Evolutionary conservation across 2,888 invertebrate species (phyloP), one percentile per base, ranked within the genome.

Genomic region (Tortricodes alternella): DNA sequence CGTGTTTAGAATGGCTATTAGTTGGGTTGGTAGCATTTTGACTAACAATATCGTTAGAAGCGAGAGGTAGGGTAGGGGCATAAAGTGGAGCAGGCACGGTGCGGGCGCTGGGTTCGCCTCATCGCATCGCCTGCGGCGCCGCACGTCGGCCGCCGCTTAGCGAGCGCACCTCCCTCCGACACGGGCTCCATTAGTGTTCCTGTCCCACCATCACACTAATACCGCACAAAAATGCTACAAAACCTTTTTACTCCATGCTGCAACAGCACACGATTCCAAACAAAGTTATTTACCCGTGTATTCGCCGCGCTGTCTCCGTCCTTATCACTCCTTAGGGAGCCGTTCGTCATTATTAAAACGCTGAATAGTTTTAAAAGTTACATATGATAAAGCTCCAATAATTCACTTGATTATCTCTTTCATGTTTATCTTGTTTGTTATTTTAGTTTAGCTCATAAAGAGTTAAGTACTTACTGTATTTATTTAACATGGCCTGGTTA

Each of bases 331-430:
- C 71, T 60, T 43, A 53, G 67, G 70, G 71, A 44, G 57, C 66
- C 62, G 72, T 74, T 67, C 61, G 63, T 74, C 71, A 76, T 68
- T 71, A 68, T 73, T 68, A 74, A 70, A 63, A 60, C 27, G 43
- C 35, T 53, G 35, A 38, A 43, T 53, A 48, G 35, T 60, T 60
- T 60, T 60, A 46, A 60, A 53, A 60, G 56, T 43, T 13, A 38
- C 34, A 53, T 41, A 48, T 34, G 34, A 27, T 35, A 37, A 29
- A 21, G 13, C 29, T 46, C 32, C 23, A 29, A 49, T 27, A 37
- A 27, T n/a, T 6, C 5, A 13, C 7, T 2, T 11, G 18, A 16
- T 16, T 4, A 37, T 18, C 3, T 37, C 9, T 9, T 43, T 15
- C 29, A 6, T 41, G n/a, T 2, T 5, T 9, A 15, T 9, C n/a